Base-by-base conservation (phyloP, 2,113 vertebrate genomes). In the Mustelus asterias region DNA sequence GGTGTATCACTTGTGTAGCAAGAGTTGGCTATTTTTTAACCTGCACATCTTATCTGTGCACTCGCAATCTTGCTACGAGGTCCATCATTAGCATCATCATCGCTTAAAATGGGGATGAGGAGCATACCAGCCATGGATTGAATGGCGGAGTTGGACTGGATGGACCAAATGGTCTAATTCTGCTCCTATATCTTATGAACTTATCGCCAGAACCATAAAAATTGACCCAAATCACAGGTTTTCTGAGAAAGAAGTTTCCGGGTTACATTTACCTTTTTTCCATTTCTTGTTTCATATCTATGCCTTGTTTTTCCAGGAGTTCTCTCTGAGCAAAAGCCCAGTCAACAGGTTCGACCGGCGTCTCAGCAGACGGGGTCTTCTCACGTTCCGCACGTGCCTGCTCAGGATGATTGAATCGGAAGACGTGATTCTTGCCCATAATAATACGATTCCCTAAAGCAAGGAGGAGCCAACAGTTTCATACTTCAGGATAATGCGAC, bases 251-350 rank as follows among this genome's bases (percentile, higher is more conserved):
- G 10, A 33, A n/a, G n/a, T 60, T 0, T 1, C 58, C n/a, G 9
- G 33, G 7, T 18, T 9, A 37, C 54, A 96, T 0, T 3, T 95
- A 99, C 99, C 99, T 98, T 97, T 99, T 99, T 97, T 99, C 99
- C 99, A 99, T 99, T 97, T 99, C 99, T 96, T 99, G 99, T 95
- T 99, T 99, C 99, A 99, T 99, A 97, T 99, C 99, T 54, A 99
- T 99, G 94, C 99, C 99, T 96, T 99, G 99, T 96, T 99, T 99
- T 97, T 99, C 99, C 96, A 99, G 97, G 94, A 99, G 98, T 96
- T 99, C 99, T 76, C 99, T 98, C 97, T 99, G 99, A 95, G 99
- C 99, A 97, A 99, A 99, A 0, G 99, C 99, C 99, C 99, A 99
- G 97, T 99, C 99, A 72, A 99, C 99, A 0, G 99, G 99, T 97